Evolutionary conservation across 1,140 invertebrate species (phyloP), one percentile per base, ranked within the genome.

Genomic region (Psix sp.): DNA sequence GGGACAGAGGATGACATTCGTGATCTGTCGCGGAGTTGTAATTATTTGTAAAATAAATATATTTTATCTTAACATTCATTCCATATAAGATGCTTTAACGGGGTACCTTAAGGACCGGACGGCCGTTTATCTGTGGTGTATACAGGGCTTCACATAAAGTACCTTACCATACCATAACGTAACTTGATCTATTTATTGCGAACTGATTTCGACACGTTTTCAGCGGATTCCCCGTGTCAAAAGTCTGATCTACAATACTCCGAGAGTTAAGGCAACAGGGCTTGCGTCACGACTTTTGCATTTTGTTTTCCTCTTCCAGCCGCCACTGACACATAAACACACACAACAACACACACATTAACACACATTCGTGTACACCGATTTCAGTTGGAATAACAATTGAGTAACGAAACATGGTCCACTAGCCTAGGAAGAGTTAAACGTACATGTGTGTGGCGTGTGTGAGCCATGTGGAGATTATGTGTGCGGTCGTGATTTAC

Each of bases 61-160:
- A 85, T 83, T 86, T 84, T 86, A 85, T 78, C 77, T 82, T 85
- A 84, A 84, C 85, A 86, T 85, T 84, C 85, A 85, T 86, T 86
- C 83, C 83, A 85, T 77, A 79, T 79, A 68, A 79, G 74, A 84
- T 84, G 83, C 83, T 86, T 86, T 84, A 84, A 83, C 76, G 80
- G 78, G 81, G 78, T 81, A 84, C 79, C 75, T 81, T 76, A 76
- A 65, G 66, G 4, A 77, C 45, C 78, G 78, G 60, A 81, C 52
- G 74, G 77, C 74, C 77, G 74, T 81, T 84, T 76, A 74, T 82
- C 78, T 70, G 74, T 77, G 74, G 71, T 79, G 63, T 76, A 81
- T 79, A 81, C 78, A 78, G 81, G 82, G 79, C 80, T 84, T 85
- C 81, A 83, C 79, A 75, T 74, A 81, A 82, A 82, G 83, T 86